Evolutionary conservation across 2,888 invertebrate genomes (phyloP).

Genomic region (Saturnia japonica): DNA sequence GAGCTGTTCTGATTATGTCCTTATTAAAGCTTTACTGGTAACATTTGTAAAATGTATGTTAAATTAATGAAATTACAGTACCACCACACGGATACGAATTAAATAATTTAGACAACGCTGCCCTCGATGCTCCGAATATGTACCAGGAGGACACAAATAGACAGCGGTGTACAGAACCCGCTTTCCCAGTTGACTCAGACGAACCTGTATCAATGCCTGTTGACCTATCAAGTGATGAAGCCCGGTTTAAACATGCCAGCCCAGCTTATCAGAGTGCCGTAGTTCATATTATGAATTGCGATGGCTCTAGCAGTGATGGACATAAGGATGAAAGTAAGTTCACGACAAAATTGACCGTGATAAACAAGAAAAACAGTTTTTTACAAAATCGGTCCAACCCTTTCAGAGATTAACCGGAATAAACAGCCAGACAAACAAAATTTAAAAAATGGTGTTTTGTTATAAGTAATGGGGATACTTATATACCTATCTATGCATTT

Average conservation of each 20-base stretch:
- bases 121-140: slow-evolving; percentile 83
- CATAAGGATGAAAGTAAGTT: slow-evolving; percentile 71
- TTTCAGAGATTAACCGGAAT: too few species aligned
- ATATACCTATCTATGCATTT: too few species aligned
- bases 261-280: slow-evolving; percentile 90
- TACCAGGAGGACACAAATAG: slow-evolving; percentile 73
- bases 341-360: too few species aligned
- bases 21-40: neutral
- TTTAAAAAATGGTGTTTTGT: too few species aligned
- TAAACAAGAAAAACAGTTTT: too few species aligned
- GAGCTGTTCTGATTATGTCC: neutral
- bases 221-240: slow-evolving; percentile 65
- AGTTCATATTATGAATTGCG: slow-evolving; percentile 78
- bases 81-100: slow-evolving; percentile 85
- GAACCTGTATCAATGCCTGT: slow-evolving; percentile 75
- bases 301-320: slow-evolving; percentile 55
- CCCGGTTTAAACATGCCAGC: slow-evolving; percentile 86
- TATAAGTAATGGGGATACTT: too few species aligned
- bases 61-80: slow-evolving; percentile 59
- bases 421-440: too few species aligned
- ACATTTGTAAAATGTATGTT: neutral
- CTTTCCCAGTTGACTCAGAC: slow-evolving; percentile 68
- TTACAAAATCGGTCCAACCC: too few species aligned
- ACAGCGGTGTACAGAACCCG: slow-evolving; percentile 62
- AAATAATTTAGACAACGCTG: slow-evolving; percentile 85